Base-by-base conservation (phyloP, 2,113 vertebrate genomes). In the Zeus faber region DNA sequence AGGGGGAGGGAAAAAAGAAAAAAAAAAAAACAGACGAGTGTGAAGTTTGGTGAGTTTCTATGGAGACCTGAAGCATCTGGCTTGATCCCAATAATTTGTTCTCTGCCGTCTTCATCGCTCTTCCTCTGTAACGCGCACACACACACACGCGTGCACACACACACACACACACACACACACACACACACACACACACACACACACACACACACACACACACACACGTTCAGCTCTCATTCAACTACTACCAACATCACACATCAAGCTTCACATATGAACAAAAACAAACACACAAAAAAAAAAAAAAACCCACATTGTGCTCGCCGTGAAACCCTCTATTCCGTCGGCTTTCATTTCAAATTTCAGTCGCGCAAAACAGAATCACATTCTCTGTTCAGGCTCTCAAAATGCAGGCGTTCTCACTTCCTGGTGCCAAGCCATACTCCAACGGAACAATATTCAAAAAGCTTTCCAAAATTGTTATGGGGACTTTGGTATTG, bases 31-130 rank as follows among this genome's bases (percentile, higher is more conserved):
- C 83, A 76, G 63, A 72, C 62, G 81, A 82, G 74, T 74, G 72
- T 74, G 67, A 77, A 76, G 85, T 80, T 76, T 67, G 67, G 75
- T 68, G 79, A 71, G 85, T 87, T 88, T 80, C 86, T 87, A 89
- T 88, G 87, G 85, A 77, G 87, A 91, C 86, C 73, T 67, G 75
- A 83, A 86, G 81, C 85, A 83, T 89, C 82, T 91, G 88, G 84
- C 86, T 77, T 66, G 57, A 65, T 82, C 83, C 79, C 87, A 87
- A 78, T 80, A 86, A 82, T 83, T 83, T 76, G 70, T 79, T 80
- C 69, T 62, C 52, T 50, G 72, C 62, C 44, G 67, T 72, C 72
- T 72, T 70, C 60, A 58, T 76, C 57, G 63, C 43, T 47, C 20
- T 62, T 49, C 46, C 56, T 54, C 16, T 2, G 16, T 25, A 40